A percentile compares a stretch with the other conserved stretches of the same genome.
phyloP scores from a whole-genome alignment of 2,113 vertebrate species.

The Indicator indicator region DNA sequence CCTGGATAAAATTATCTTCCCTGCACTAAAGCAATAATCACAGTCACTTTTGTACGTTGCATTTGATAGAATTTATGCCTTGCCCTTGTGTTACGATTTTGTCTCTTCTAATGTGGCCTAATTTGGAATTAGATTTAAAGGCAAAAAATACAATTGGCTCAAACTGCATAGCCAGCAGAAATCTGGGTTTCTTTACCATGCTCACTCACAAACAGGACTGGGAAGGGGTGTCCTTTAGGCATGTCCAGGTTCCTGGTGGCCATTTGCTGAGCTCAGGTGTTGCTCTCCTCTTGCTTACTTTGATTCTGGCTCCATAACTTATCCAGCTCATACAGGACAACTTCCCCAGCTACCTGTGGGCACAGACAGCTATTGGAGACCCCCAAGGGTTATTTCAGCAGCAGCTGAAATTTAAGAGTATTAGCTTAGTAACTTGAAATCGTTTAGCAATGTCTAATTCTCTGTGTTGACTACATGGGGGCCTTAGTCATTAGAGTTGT shows the following conservation, averaged over 20 bases:
- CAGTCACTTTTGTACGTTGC: neutral
- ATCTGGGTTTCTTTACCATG: neutral
- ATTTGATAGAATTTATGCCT: neutral
- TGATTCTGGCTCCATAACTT: neutral
- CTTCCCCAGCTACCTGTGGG: neutral
- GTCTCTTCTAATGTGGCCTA: neutral
- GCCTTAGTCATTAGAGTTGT: neutral
- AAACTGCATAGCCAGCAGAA: accelerated
- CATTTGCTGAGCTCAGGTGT: neutral
- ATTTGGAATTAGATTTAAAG: neutral
- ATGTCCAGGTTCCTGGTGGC: neutral
- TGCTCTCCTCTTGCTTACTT: neutral
- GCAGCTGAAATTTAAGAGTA: neutral
- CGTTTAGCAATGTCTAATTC: neutral
- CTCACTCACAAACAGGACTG: too few species aligned
- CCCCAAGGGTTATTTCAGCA: neutral
- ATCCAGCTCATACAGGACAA: neutral
- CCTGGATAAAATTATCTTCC: neutral
- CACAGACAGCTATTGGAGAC: neutral
- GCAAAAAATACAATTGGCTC: neutral
- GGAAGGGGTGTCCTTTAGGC: neutral
- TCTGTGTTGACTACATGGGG: neutral
- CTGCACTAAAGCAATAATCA: neutral
- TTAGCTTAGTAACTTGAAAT: neutral
- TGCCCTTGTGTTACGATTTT: neutral